These are phyloP conservation scores for Stenolophus ochropezus DNA, from an alignment of 2,888 invertebrate genomes.

Conservation along the genomic window DNA sequence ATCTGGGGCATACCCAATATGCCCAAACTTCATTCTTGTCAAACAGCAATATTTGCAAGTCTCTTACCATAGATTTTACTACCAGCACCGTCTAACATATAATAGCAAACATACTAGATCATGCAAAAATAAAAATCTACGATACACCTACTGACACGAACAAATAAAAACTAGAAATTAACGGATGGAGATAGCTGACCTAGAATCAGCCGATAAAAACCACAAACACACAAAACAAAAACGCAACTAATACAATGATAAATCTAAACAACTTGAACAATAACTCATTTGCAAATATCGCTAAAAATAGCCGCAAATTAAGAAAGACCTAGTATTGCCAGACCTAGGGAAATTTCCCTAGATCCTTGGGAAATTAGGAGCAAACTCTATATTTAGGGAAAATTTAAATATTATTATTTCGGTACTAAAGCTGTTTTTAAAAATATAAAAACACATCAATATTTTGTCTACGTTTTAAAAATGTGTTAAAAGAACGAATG, in stretches of 20 bases:
- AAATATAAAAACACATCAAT: too few species aligned
- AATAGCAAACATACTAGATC: not conserved
- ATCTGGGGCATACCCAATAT: not conserved
- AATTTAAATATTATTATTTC: too few species aligned
- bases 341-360: too few species aligned
- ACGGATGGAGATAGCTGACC: not conserved
- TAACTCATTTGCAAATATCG: conserved; percentile 3
- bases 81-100: not conserved
- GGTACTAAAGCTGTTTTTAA: too few species aligned
- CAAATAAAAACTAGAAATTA: not conserved
- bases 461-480: too few species aligned
- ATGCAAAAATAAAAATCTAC: not conserved
- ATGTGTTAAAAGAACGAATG: too few species aligned
- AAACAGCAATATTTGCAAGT: not conserved
- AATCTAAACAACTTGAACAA: conserved; percentile 1
- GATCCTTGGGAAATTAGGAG: too few species aligned
- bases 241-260: not conserved
- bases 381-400: too few species aligned
- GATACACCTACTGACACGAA: not conserved
- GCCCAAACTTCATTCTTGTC: not conserved
- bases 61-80: not conserved
- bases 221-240: not conserved
- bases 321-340: too few species aligned
- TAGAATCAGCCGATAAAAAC: not conserved
- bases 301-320: conserved; percentile 13